A percentile compares a stretch with the other conserved stretches of the same genome.
phyloP scores from a whole-genome alignment of 1,140 invertebrate genomes.

The Zaprionus nigranus region DNA sequence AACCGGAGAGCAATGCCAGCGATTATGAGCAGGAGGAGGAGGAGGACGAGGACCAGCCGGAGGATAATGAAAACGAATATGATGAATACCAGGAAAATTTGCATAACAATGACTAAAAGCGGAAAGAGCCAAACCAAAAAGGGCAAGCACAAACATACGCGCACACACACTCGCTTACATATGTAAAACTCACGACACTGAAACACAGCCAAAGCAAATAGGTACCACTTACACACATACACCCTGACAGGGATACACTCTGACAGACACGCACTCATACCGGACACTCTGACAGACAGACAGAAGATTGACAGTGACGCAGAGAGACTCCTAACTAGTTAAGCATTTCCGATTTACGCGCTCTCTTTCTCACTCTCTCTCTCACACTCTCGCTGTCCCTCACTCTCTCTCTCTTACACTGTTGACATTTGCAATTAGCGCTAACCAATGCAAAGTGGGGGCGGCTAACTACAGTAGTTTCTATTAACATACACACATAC shows the following conservation, averaged over 20 bases:
- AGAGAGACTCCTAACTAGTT: slow-evolving; percentile 57
- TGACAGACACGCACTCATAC: not conserved
- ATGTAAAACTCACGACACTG: slow-evolving; percentile 37
- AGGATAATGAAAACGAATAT: slow-evolving; percentile 84
- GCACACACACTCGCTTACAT: slow-evolving; percentile 31
- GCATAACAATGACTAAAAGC: slow-evolving; percentile 81
- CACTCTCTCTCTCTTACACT: slow-evolving; percentile 40
- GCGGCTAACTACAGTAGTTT: slow-evolving; percentile 64
- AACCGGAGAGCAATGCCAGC: slow-evolving; percentile 81
- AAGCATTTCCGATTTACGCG: slow-evolving; percentile 80
- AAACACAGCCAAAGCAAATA: slow-evolving; percentile 62
- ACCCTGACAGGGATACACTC: slow-evolving; percentile 1
- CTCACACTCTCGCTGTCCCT: slow-evolving; percentile 25
- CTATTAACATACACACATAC: slow-evolving; percentile 66
- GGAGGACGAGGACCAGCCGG: slow-evolving; percentile 80
- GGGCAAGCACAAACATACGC: slow-evolving; percentile 43
- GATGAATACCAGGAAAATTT: slow-evolving; percentile 85
- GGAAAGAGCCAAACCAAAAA: slow-evolving; percentile 57
- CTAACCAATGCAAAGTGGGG: slow-evolving; percentile 76
- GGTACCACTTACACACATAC: slow-evolving; percentile 22
- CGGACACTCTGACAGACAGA: slow-evolving; percentile 13
- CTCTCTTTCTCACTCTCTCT: slow-evolving; percentile 24
- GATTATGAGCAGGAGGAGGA: slow-evolving; percentile 84
- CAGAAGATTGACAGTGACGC: slow-evolving; percentile 24
- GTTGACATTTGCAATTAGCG: slow-evolving; percentile 82